phyloP scores from a whole-genome alignment of 2,888 invertebrate genomes.

The Apodemia zela region DNA sequence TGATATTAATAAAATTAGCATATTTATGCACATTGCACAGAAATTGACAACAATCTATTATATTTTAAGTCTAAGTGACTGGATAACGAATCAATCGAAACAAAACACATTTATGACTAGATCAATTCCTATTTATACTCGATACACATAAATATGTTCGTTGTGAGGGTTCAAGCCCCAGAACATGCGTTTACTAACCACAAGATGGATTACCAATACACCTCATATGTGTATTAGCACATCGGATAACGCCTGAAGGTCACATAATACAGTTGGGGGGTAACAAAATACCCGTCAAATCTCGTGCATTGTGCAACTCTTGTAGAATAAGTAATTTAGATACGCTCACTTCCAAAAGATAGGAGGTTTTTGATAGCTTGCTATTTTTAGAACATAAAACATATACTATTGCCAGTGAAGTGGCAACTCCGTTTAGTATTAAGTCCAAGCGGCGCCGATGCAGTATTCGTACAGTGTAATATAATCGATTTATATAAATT shows the following conservation, averaged over 20 bases:
- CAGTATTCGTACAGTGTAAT: conserved; percentile 36
- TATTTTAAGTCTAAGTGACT: no score
- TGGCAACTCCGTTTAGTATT: conserved; percentile 15
- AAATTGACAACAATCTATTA: neutral
- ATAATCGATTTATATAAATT: conserved; percentile 22
- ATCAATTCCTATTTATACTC: no score
- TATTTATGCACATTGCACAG: neutral
- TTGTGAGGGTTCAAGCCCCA: no score
- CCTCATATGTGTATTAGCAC: no score
- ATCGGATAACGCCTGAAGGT: no score
- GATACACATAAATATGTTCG: no score
- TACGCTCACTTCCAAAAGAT: conserved; percentile 5
- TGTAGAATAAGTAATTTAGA: neutral
- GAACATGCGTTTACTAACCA: no score
- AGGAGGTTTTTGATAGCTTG: conserved; percentile 20
- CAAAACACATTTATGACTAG: no score
- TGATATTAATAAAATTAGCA: neutral
- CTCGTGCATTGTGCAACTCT: neutral
- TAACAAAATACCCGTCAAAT: neutral
- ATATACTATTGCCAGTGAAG: conserved; percentile 18
- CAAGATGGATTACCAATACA: no score
- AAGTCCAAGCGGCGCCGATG: conserved; percentile 25
- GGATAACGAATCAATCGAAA: no score
- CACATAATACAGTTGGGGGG: no score
- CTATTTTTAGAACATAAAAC: conserved; percentile 7